These are phyloP conservation scores for Oreamnos americanus DNA, from an alignment of 2,113 vertebrate species.

Conservation along the genomic window DNA sequence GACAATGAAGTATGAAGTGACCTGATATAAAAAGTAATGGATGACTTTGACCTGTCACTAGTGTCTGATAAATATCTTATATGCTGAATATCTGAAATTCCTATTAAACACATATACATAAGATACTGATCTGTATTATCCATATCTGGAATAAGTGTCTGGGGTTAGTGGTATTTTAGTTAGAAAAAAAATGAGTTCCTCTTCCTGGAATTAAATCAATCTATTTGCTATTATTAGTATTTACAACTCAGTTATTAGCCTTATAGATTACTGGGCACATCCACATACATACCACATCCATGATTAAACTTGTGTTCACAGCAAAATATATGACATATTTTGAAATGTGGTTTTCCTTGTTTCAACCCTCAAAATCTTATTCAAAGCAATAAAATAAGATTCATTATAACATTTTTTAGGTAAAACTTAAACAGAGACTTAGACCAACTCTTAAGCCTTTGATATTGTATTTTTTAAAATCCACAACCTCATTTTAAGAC, in stretches of 20 bases:
- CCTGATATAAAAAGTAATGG: neutral
- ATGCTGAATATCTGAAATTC: neutral
- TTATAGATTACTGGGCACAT: neutral
- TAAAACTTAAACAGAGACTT: neutral
- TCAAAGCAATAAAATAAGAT: neutral
- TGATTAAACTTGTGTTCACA: neutral
- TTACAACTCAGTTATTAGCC: neutral
- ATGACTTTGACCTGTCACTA: neutral
- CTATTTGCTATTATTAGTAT: neutral
- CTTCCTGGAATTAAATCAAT: neutral
- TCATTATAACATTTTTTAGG: neutral
- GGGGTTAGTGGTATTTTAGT: neutral
- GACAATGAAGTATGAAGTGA: neutral
- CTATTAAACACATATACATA: neutral
- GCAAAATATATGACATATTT: neutral
- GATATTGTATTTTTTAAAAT: neutral
- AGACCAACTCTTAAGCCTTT: neutral
- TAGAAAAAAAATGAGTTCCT: neutral
- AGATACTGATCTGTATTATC: neutral
- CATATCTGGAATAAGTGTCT: neutral
- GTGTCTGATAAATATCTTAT: neutral
- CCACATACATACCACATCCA: neutral
- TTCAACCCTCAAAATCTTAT: constrained; percentile 4
- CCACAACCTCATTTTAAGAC: neutral
- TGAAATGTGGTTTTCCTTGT: neutral